Evolutionary conservation across 2,797 vertebrate genomes (phyloP).

Genomic region (Intellagama lesueurii): DNA sequence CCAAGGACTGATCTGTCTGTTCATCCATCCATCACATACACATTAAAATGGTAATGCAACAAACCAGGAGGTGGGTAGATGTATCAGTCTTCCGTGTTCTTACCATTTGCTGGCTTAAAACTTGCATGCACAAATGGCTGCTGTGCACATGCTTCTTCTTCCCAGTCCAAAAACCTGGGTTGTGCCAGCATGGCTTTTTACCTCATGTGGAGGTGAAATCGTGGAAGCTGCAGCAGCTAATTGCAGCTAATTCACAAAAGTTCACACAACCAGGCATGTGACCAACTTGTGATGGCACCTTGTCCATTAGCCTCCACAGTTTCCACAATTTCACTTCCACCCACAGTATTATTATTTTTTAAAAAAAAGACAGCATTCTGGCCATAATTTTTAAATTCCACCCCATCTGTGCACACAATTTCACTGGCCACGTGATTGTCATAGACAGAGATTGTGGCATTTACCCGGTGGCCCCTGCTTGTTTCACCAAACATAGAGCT

Average conservation of each 20-base stretch:
- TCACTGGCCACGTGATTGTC: not conserved
- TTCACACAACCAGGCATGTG: too few relatives aligned
- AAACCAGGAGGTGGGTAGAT: not conserved
- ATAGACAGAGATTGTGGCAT: not conserved
- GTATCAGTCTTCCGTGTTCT: not conserved
- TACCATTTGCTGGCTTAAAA: not conserved
- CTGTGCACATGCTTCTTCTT: not conserved
- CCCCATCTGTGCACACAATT: not conserved
- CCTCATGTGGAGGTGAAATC: too few relatives aligned
- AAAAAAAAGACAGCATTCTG: too few relatives aligned
- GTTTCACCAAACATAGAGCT: too few relatives aligned
- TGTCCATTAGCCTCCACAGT: not conserved
- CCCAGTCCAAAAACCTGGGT: not conserved
- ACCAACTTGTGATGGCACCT: too few relatives aligned
- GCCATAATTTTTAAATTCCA: too few relatives aligned
- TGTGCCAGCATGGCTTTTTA: too few relatives aligned
- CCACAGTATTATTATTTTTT: too few relatives aligned
- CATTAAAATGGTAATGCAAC: not conserved
- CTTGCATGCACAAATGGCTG: not conserved
- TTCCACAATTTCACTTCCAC: too few relatives aligned
- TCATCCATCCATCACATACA: not conserved
- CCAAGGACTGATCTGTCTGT: not conserved
- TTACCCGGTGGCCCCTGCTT: too few relatives aligned
- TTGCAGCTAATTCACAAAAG: too few relatives aligned
- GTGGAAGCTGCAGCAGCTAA: too few relatives aligned